A percentile compares a stretch with the other conserved stretches of the same genome.
These are phyloP conservation scores for Doryteuthis pealeii DNA, from an alignment of 1,140 invertebrate species.

Conservation along the genomic window DNA sequence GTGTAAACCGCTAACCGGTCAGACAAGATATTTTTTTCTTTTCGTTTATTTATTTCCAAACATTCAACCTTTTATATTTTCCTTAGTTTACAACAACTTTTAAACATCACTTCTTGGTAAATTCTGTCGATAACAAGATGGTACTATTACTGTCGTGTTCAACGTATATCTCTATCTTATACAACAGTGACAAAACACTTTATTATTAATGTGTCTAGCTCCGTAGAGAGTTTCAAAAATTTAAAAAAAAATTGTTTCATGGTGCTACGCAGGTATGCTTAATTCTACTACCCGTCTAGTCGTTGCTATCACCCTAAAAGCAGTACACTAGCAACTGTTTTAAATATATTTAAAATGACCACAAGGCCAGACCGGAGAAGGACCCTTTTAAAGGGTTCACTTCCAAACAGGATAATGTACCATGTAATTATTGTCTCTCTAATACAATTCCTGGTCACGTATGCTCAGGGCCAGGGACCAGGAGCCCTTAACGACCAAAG, in stretches of 20 bases:
- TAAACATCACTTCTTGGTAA: too few relatives aligned
- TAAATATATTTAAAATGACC: constrained; percentile 1
- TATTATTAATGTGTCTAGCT: not conserved
- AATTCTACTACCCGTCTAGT: not conserved
- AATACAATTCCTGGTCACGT: constrained; percentile 33
- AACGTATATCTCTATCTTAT: too few relatives aligned
- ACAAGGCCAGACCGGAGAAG: not conserved
- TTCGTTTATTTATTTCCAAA: too few relatives aligned
- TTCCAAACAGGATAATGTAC: constrained; percentile 17
- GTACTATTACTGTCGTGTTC: too few relatives aligned
- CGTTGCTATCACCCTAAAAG: not conserved
- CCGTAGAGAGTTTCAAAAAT: not conserved
- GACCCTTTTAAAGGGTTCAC: not conserved
- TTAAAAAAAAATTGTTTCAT: not conserved
- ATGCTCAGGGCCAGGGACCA: constrained; percentile 36
- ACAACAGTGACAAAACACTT: too few relatives aligned
- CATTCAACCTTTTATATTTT: too few relatives aligned
- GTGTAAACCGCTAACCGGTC: too few relatives aligned
- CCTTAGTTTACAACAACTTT: too few relatives aligned
- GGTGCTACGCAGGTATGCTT: not conserved
- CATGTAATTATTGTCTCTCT: constrained; percentile 27
- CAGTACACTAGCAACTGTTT: constrained; percentile 7
- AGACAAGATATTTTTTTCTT: too few relatives aligned
- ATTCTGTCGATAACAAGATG: too few relatives aligned
- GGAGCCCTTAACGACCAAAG: constrained; percentile 14